Base-by-base conservation (phyloP, 2,888 invertebrate genomes). In the Sarcophaga carnaria region DNA sequence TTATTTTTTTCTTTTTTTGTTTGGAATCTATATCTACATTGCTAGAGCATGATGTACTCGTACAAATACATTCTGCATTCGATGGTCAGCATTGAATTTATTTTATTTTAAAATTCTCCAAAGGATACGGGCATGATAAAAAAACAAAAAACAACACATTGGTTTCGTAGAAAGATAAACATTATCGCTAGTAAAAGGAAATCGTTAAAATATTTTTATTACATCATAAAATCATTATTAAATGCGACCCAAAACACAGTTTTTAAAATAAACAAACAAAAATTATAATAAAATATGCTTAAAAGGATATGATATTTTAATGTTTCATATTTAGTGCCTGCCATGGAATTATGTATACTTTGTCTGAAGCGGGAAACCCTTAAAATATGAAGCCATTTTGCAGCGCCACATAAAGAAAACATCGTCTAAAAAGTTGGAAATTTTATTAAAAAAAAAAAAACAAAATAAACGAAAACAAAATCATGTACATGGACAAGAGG, bases 61-160 rank as follows among this genome's bases (percentile, higher is more conserved):
- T 20, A 37, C 37, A 37, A 45, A 74, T 62, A 60, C 60, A 17
- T 77, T 77, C 54, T 81, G 81, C 64, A 75, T 76, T 76, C 62
- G 70, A 81, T 81, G 81, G 49, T 75, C 76, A 81, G 5, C 70
- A 69, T 37, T 37, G 37, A 37, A 37, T 37, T 37, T 37, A 37
- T 37, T 37, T 37, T 37, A 37, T 37, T 37, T 37, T 37, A 37
- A 37, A 37, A 37, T 37, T 37, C 37, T 1, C 37, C 8, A 37
- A 37, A 37, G 20, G 27, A 81, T 75, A 76, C 69, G 14, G 45
- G 22, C 37, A 54, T 76, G 54, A 22, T 14, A n/a, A 54, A 59
- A 64, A 64, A 69, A 69, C 22, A 6, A 37, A 37, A 37, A 37
- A 37, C 37, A 8, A 2, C 8, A 37, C 37, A 54, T 54, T 54